Base-by-base conservation (phyloP, 1,140 invertebrate species). In the Zophobas morio region DNA sequence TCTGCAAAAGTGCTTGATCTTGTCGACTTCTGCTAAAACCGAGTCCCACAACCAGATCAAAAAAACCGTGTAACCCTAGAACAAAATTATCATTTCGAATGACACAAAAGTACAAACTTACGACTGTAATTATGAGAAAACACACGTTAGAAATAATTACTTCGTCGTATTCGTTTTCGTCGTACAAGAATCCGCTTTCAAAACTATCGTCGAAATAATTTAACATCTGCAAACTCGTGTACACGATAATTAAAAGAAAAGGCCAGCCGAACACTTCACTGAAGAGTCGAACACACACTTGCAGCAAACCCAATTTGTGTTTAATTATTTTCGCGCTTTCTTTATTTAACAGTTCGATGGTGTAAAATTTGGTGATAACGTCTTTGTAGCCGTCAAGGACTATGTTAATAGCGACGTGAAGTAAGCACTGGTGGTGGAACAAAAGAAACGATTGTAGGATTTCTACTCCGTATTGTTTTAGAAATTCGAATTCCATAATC, bases 131-230 rank as follows among this genome's bases (percentile, higher is more conserved):
- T 2, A 66, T 66, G 3, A 66, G 20, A 32, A 66, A 66, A 42
- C 60, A 66, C 2, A 46, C 60, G 6, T 66, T 66, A 0, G 60
- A 66, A 32, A 66, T 46, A 33, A 66, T 70, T 3, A 53, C 35
- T 37, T 70, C 57, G 36, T 76, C 63, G 35, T 76, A 66, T 39
- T 75, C 49, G 32, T 63, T 63, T 47, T 66, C 56, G 35, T 66
- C 53, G n/a, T 74, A 60, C 40, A 66, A 66, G 32, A 42, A 66
- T n/a, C 60, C 60, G 6, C 39, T 66, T 42, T 66, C 35, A 36
- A 66, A 66, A 32, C 60, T 66, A 33, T 66, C 60, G 33, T 66
- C 60, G 33, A 46, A 40, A 40, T 66, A 66, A 34, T 42, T 66
- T 5, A 66, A 20, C 3, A 66, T 32, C 20, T 66, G 60, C 3